Conservation (phyloP, 30 jellyfish, hydroid and myxozoan genomes). For the Aurelia aurita region DNA sequence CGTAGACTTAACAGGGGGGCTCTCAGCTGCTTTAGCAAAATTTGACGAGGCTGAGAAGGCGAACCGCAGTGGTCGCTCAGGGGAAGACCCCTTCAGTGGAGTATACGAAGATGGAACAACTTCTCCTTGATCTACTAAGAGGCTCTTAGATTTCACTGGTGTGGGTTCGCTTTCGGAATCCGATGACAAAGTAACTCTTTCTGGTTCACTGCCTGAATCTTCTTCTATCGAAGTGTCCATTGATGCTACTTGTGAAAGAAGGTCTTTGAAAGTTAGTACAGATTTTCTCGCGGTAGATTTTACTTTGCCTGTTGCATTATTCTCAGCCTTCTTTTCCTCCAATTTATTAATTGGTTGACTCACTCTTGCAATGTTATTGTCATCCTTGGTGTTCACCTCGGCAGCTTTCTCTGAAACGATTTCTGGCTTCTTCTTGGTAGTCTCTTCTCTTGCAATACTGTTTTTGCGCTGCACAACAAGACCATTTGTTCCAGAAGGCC, state of each 20-base stretch:
- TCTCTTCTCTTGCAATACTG: background rate
- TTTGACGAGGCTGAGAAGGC: constrained; percentile 35
- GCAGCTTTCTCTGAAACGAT: background rate
- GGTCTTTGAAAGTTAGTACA: constrained; percentile 13
- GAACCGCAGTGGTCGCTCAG: constrained; percentile 32
- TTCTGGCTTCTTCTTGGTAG: background rate
- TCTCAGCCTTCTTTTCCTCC: background rate
- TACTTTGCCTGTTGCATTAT: background rate
- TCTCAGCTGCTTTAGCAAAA: constrained; percentile 9
- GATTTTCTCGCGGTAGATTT: constrained; percentile 29
- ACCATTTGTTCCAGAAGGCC: background rate
- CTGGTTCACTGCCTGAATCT: background rate
- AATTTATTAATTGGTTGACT: background rate
- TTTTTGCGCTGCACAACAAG: background rate
- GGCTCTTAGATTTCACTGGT: background rate
- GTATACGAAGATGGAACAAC: constrained; percentile 68
- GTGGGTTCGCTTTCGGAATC: background rate
- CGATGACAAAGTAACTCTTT: background rate
- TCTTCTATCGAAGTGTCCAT: background rate
- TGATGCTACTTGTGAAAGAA: background rate
- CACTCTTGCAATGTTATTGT: background rate
- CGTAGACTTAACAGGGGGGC: background rate
- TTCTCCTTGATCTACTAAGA: background rate
- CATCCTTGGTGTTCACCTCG: background rate
- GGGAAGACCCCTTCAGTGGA: constrained; percentile 6